Conservation (phyloP, 2,113 vertebrate species). For the Anser cygnoides region DNA sequence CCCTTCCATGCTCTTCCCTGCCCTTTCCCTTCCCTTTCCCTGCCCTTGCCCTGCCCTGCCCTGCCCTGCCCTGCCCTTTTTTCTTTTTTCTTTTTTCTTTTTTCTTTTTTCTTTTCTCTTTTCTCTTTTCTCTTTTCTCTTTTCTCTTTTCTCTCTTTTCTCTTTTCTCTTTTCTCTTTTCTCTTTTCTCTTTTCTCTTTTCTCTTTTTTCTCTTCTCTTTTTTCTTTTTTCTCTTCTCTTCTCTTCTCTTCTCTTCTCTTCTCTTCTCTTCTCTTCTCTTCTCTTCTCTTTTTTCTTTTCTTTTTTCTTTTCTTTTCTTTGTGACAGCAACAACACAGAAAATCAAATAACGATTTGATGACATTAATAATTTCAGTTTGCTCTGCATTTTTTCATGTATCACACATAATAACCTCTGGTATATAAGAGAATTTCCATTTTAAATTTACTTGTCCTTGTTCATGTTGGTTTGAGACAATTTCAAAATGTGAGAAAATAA, state of each 20-base stretch:
- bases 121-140: background rate
- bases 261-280: too few species aligned
- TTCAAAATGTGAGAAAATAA: background rate
- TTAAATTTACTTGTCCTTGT: background rate
- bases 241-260: too few species aligned
- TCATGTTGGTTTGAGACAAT: background rate
- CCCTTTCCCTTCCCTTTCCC: too few species aligned
- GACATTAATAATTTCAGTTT: background rate
- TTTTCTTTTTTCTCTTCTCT: too few species aligned
- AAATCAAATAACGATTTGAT: background rate
- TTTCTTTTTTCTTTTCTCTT: background rate
- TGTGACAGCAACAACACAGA: background rate
- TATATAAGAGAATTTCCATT: background rate
- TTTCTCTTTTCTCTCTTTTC: background rate
- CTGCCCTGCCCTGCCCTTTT: background rate
- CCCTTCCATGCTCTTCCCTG: too few species aligned
- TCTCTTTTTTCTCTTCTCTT: background rate
- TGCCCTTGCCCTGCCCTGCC: too few species aligned
- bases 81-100: background rate
- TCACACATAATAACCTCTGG: too few species aligned
- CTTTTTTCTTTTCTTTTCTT: background rate
- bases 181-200: background rate
- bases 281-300: too few species aligned
- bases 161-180: background rate
- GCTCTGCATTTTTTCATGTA: background rate